phyloP scores from a whole-genome alignment of 2,113 vertebrate species.

The Ursus arctos region DNA sequence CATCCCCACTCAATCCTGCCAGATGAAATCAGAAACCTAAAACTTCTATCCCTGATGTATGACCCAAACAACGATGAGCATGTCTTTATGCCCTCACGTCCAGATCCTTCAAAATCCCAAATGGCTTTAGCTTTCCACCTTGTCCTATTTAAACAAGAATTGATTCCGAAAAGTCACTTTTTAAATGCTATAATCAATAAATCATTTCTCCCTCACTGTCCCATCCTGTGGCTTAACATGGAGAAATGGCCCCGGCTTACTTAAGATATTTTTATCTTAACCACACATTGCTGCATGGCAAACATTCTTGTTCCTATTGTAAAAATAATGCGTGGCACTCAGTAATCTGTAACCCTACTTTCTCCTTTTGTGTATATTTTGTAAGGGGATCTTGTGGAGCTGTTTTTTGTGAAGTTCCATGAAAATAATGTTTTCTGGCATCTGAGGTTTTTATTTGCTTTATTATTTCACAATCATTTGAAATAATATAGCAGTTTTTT shows the following conservation, averaged over 20 bases:
- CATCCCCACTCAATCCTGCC: neutral
- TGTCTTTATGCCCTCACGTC: neutral
- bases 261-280: conserved; percentile 47
- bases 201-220: neutral
- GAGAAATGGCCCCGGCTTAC: neutral
- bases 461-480: conserved; percentile 73
- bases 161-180: neutral
- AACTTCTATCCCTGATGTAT: neutral
- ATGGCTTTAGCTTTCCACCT: neutral
- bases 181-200: conserved; percentile 24
- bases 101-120: neutral
- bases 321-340: conserved; percentile 23
- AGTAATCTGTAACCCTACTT: neutral
- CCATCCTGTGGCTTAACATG: neutral
- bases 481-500: conserved; percentile 63
- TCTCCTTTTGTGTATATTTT: conserved; percentile 48
- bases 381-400: conserved; percentile 54
- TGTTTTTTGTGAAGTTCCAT: conserved; percentile 43
- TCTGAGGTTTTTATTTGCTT: conserved; percentile 63
- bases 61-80: neutral
- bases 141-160: neutral
- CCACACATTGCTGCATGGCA: neutral
- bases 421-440: conserved; percentile 63
- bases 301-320: conserved; percentile 16
- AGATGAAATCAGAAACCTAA: conserved; percentile 28